Base-by-base conservation (phyloP, 2,113 vertebrate genomes). In the Pholis gunnellus region DNA sequence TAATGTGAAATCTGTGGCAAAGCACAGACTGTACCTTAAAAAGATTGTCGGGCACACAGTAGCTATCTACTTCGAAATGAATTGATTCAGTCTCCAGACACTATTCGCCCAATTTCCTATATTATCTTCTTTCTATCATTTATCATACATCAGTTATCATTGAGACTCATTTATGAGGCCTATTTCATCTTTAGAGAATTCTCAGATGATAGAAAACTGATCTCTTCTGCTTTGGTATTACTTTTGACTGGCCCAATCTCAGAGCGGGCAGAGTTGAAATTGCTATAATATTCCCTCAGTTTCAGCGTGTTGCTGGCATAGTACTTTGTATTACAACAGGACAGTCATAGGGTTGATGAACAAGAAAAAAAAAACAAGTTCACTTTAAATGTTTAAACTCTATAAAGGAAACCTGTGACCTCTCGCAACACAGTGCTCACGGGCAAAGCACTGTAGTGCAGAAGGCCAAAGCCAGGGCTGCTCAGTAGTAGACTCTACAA, bases 51-150 rank as follows among this genome's bases (percentile, higher is more conserved):
- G 85, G 79, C 83, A 78, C 78, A 90, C 76, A 79, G 85, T 78
- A 86, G 83, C 88, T 87, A 88, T 84, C 86, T 86, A 76, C 90
- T 91, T 79, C 2, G 69, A 92, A 95, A 94, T 95, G 90, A 95
- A 95, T 93, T 90, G 94, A 93, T 92, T 91, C 86, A 85, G 86
- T 94, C 92, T 92, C 92, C 79, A 88, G 94, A 93, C 92, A 85
- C 88, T 74, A 88, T 91, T 87, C 83, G 73, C 83, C 80, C 93
- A 93, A 89, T 91, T 89, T 94, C 88, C 90, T 74, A 90, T 83
- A 93, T 93, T 92, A 90, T 91, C 88, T 90, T 82, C 85, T 89
- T 85, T 87, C 86, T 87, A 91, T 94, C 89, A 90, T 91, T 92
- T 91, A 89, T 86, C 87, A 88, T 91, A 92, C 89, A 93, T 89